Evolutionary conservation across 2,888 invertebrate genomes (phyloP), one percentile per base, ranked within the genome.

Genomic region (Drosophila koepferae): DNA sequence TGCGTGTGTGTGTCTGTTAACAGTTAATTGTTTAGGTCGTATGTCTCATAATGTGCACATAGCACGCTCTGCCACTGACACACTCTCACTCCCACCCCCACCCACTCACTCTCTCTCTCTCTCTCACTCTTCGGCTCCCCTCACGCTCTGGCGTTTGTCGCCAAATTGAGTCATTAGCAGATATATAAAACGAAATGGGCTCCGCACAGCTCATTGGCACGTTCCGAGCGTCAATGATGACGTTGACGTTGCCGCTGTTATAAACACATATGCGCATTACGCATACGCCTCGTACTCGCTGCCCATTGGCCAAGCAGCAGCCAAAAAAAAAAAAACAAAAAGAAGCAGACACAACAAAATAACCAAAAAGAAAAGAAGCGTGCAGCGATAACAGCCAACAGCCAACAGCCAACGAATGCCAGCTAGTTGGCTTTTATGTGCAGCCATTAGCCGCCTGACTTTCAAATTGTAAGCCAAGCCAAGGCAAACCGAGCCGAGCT

Each of bases 101-200:
- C 3, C 23, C 23, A 23, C 23, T 28, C 28, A 1, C 18, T 0
- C 28, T 40, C 28, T 0, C n/a, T 14, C 1, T 8, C 7, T 0
- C n/a, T 7, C 20, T 0, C 43, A 1, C 2, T 1, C 6, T 1
- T 1, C 7, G 31, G 34, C 6, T 1, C 6, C 36, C 58, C 12
- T 16, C 51, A 28, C 34, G 28, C 38, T 68, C 58, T 61, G 62
- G 38, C 64, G 66, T 60, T 55, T 72, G 78, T 78, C 86, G 59
- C 75, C 78, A 84, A 84, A 86, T 84, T 86, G 89, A 89, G 83
- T 83, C 84, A 89, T 84, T 84, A 84, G 89, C 89, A 89, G 83
- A 79, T 74, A 73, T 68, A 84, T 86, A 82, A 86, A 86, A 89
- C 60, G 65, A 78, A 84, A 89, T 89, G 83, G 81, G 54, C 54